A percentile compares a stretch with the other conserved stretches of the same genome.
phyloP scores from a whole-genome alignment of 1,140 invertebrate species.

The Nasonia giraulti region DNA sequence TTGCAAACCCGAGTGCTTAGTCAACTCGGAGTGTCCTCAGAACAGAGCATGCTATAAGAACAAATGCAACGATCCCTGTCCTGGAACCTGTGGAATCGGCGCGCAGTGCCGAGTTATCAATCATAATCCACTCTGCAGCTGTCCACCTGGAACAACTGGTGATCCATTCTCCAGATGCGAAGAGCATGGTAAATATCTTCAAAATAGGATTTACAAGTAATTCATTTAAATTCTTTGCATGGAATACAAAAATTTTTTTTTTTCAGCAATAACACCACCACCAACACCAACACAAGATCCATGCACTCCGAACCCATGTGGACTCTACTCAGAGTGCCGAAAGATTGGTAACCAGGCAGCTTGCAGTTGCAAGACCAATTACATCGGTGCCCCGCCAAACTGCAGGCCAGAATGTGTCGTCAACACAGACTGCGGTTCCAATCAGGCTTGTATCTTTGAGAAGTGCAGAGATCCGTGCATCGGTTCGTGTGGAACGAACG shows the following conservation, averaged over 20 bases:
- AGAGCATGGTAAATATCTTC: conserved; percentile 57
- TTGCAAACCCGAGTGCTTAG: conserved; percentile 86
- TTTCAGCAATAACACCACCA: conserved; percentile 54
- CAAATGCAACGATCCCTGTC: conserved; percentile 86
- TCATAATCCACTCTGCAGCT: conserved; percentile 84
- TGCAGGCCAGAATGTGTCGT: conserved; percentile 77
- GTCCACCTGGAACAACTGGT: conserved; percentile 79
- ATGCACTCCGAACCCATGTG: conserved; percentile 74
- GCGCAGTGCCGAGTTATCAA: conserved; percentile 85
- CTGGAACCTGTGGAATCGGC: conserved; percentile 85
- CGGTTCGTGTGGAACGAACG: conserved; percentile 81
- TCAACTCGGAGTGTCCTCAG: conserved; percentile 86
- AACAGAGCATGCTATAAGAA: conserved; percentile 85
- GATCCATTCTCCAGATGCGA: conserved; percentile 82
- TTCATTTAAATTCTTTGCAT: background rate
- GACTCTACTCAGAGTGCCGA: conserved; percentile 75
- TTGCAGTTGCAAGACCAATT: conserved; percentile 77
- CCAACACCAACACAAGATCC: conserved; percentile 63
- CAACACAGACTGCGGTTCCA: conserved; percentile 74
- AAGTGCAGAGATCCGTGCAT: conserved; percentile 83
- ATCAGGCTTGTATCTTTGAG: conserved; percentile 77
- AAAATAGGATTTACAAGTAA: background rate
- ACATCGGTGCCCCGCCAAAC: conserved; percentile 75
- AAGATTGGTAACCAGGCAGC: conserved; percentile 74
- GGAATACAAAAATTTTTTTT: conserved; percentile 20